A percentile compares a stretch with the other conserved stretches of the same genome.
Conservation (phyloP, 1,140 invertebrate genomes). For the Procambarus virginalis region DNA sequence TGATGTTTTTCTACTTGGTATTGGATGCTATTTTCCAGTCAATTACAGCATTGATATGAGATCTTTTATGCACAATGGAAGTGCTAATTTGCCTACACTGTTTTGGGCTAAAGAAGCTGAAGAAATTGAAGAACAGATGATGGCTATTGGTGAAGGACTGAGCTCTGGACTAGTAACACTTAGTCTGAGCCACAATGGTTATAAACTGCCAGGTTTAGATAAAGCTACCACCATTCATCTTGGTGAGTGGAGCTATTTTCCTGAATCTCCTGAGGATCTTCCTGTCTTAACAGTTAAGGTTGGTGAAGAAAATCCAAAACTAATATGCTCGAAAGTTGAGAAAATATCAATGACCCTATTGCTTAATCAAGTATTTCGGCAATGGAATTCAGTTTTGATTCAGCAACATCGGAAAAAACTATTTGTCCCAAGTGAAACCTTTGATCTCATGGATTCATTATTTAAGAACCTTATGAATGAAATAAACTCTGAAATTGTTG, state of each 20-base stretch:
- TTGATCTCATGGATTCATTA: slow-evolving; percentile 63
- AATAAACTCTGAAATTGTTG: not conserved
- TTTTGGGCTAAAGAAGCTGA: slow-evolving; percentile 54
- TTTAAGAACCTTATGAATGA: slow-evolving; percentile 41
- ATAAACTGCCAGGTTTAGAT: slow-evolving; percentile 36
- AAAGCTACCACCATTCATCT: slow-evolving; percentile 35
- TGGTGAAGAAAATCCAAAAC: slow-evolving; percentile 11
- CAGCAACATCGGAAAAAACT: slow-evolving; percentile 61
- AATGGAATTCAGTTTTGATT: slow-evolving; percentile 68
- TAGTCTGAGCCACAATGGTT: slow-evolving; percentile 37
- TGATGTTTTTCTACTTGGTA: slow-evolving; percentile 63
- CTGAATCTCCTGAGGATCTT: slow-evolving; percentile 46
- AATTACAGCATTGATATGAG: slow-evolving; percentile 67
- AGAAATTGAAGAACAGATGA: slow-evolving; percentile 47
- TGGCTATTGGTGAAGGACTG: slow-evolving; percentile 35
- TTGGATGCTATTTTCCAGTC: slow-evolving; percentile 54
- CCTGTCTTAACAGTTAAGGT: slow-evolving; percentile 31
- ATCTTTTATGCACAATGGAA: slow-evolving; percentile 65
- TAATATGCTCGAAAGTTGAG: not conserved
- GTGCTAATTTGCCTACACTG: slow-evolving; percentile 60
- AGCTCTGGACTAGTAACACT: slow-evolving; percentile 33
- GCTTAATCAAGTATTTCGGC: slow-evolving; percentile 51
- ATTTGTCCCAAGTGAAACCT: slow-evolving; percentile 45
- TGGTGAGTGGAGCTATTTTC: slow-evolving; percentile 60
- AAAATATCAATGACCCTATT: slow-evolving; percentile 12